A percentile compares a stretch with the other conserved stretches of the same genome.
phyloP scores from a whole-genome alignment of 92 coral and sea anemone genomes.

The Paragorgia papillata region DNA sequence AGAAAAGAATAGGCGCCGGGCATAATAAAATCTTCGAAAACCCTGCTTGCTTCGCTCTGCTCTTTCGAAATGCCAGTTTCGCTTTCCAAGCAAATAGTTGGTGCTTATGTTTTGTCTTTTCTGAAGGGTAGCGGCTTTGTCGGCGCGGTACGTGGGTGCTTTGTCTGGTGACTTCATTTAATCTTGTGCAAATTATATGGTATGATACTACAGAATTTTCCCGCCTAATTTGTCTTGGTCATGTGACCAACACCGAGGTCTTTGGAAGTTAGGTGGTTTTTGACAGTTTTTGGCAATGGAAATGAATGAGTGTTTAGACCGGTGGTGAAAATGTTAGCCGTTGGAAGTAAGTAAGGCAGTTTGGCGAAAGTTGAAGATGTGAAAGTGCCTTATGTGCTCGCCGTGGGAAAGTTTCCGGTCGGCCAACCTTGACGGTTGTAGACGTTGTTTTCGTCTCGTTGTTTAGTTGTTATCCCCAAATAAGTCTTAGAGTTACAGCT shows the following conservation, averaged over 20 bases:
- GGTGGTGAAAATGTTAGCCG: neutral
- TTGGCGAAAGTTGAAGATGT: neutral
- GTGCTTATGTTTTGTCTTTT: neutral
- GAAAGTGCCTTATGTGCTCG: slow-evolving; percentile 1
- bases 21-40: neutral
- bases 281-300: neutral
- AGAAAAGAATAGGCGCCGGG: no score
- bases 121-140: slow-evolving; percentile 1
- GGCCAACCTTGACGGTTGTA: no score
- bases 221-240: slow-evolving; percentile 4
- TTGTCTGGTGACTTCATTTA: slow-evolving; percentile 26
- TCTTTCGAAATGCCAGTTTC: neutral
- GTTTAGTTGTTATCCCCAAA: slow-evolving; percentile 41
- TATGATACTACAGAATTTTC: slow-evolving; percentile 4
- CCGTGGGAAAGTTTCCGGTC: slow-evolving; percentile 50
- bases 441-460: slow-evolving; percentile 33
- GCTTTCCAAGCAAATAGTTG: neutral
- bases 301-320: neutral
- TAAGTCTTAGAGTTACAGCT: slow-evolving; percentile 37
- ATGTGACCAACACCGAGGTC: slow-evolving; percentile 13
- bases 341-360: neutral
- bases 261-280: neutral
- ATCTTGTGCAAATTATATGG: slow-evolving; percentile 25
- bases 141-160: slow-evolving; percentile 26
- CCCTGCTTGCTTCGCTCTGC: no score